These are phyloP conservation scores for Penaeus japonicus DNA, from an alignment of 1,140 invertebrate species.

Conservation along the genomic window DNA sequence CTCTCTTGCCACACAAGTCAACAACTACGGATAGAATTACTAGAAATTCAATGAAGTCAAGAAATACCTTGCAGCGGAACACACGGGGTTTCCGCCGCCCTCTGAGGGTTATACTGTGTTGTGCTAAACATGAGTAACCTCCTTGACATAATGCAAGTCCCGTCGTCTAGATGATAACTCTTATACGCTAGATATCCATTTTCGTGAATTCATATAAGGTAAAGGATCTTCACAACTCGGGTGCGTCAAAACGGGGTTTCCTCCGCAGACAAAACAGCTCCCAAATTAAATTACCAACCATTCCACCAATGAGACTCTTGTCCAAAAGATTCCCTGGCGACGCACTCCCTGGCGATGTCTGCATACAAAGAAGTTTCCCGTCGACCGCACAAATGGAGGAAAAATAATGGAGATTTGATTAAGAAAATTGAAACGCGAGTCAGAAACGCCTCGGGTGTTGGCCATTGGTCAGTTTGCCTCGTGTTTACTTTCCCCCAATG, in stretches of 20 bases:
- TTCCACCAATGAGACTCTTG: not conserved
- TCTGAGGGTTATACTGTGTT: too few relatives aligned
- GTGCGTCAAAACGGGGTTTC: not conserved
- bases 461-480: not conserved
- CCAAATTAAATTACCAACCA: not conserved
- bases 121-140: too few relatives aligned
- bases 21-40: too few relatives aligned
- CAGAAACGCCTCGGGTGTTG: not conserved
- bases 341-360: not conserved
- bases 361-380: conserved; percentile 27
- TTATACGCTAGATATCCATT: too few relatives aligned
- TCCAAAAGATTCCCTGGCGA: not conserved
- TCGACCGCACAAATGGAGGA: conserved; percentile 10
- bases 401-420: conserved; percentile 29
- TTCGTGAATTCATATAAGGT: too few relatives aligned
- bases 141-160: too few relatives aligned
- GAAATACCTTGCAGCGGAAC: too few relatives aligned
- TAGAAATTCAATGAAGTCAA: too few relatives aligned
- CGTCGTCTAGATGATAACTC: too few relatives aligned
- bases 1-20: too few relatives aligned
- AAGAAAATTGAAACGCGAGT: conserved; percentile 26
- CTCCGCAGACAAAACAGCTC: not conserved
- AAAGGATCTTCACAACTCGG: too few relatives aligned
- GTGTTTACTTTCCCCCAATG: not conserved
- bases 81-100: too few relatives aligned